Base-by-base conservation (phyloP, 37 sponge, comb jelly and placozoan genomes). In the Mnemiopsis leidyi region DNA sequence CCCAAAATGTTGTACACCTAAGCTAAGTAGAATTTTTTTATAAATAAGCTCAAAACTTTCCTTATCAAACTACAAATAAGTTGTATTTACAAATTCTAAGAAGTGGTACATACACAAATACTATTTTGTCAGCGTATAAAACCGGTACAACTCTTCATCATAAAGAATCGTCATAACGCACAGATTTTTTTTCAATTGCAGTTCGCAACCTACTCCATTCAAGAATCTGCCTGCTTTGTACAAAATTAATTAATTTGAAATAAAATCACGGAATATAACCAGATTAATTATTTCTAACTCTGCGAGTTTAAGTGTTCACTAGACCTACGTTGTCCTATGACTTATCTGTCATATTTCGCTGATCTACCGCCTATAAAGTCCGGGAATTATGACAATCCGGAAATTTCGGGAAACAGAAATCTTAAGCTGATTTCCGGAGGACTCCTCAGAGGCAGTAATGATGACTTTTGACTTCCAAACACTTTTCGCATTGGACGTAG, bases 381-480 rank as follows among this genome's bases (percentile, higher is more conserved):
- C 61, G 61, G 61, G 61, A 5, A 48, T 48, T 5, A 48, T 48
- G 9, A 48, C 5, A 48, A 48, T 48, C 61, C 61, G 5, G 61
- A 48, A 48, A 13, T 48, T 48, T 48, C 61, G 9, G 61, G 61
- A 48, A 48, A 5, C 5, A 48, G 61, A 48, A 48, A n/a, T n/a
- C n/a, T n/a, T n/a, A n/a, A n/a, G n/a, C n/a, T n/a, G n/a, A n/a
- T n/a, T 48, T 48, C 61, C 61, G 82, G 82, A 13, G 36, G 36
- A 61, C 48, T 38, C 48, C 39, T 85, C 90, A 85, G 61, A 85
- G 90, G 26, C 90, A 85, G 61, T 40, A 85, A 29, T 85, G 61
- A 23, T 23, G 32, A 3, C 39, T 0, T 21, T 38, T 37, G 40
- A 40, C 24, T 38, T 40, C 67, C 25, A 1, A 1, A 39, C 90